Conservation (phyloP, 2,888 invertebrate genomes). For the Euzophera pinguis region DNA sequence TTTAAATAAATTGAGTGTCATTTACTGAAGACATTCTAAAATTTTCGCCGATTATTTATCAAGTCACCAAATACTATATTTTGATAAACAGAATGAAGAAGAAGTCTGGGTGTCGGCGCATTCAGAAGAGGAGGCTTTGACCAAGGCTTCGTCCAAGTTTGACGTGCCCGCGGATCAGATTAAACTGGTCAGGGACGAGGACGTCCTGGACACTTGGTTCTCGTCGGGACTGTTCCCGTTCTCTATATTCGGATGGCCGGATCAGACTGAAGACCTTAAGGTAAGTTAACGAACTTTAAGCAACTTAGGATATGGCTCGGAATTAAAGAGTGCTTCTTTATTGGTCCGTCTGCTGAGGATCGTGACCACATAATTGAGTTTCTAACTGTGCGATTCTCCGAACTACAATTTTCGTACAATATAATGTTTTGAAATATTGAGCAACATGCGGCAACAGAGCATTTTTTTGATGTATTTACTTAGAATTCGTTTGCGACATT, state of each 20-base stretch:
- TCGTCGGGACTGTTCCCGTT: slow-evolving; percentile 98
- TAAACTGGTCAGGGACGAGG: slow-evolving; percentile 89
- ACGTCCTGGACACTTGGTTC: slow-evolving; percentile 99
- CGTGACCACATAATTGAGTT: too few relatives aligned
- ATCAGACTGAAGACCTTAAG: slow-evolving; percentile 84
- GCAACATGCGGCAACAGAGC: too few relatives aligned
- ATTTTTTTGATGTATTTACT: too few relatives aligned
- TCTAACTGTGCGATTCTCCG: too few relatives aligned
- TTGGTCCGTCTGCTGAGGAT: too few relatives aligned
- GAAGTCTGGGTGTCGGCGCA: slow-evolving; percentile 90
- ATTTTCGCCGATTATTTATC: too few relatives aligned
- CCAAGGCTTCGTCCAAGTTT: slow-evolving; percentile 88
- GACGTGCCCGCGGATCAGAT: slow-evolving; percentile 73
- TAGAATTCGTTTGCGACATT: too few relatives aligned
- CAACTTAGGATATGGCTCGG: background rate
- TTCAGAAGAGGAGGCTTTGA: slow-evolving; percentile 85
- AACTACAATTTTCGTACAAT: too few relatives aligned
- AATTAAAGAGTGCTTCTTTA: too few relatives aligned
- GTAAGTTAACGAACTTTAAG: slow-evolving; percentile 37
- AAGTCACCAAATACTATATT: background rate
- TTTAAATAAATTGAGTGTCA: too few relatives aligned
- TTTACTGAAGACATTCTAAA: too few relatives aligned
- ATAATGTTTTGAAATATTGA: too few relatives aligned
- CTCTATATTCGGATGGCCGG: slow-evolving; percentile 98
- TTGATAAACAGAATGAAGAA: slow-evolving; percentile 57